A percentile compares a stretch with the other conserved stretches of the same genome.
These are phyloP conservation scores for Opisthograptis luteolata DNA, from an alignment of 2,888 invertebrate genomes.

Conservation along the genomic window DNA sequence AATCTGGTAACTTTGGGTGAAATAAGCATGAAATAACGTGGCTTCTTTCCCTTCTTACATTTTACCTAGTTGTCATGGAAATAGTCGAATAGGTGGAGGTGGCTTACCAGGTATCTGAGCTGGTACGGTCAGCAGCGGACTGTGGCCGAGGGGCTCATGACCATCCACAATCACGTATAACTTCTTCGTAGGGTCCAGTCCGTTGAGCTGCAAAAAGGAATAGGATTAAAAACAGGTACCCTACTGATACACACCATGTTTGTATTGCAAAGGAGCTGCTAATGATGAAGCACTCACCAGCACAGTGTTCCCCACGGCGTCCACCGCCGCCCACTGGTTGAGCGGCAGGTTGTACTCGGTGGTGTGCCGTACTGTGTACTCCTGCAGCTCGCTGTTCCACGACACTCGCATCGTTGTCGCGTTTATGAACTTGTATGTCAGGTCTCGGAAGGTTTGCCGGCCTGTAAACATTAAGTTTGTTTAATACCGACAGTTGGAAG, in stretches of 20 bases:
- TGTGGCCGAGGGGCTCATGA: slow-evolving; percentile 49
- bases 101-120: slow-evolving; percentile 48
- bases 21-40: too few species aligned
- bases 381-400: slow-evolving; percentile 55
- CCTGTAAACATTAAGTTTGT: too few species aligned
- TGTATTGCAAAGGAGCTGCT: too few species aligned
- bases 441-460: slow-evolving; percentile 52
- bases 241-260: too few species aligned
- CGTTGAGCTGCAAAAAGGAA: slow-evolving; percentile 35
- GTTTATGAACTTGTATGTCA: slow-evolving; percentile 59
- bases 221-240: too few species aligned
- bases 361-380: slow-evolving; percentile 80
- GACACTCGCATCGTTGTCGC: slow-evolving; percentile 52
- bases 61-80: too few species aligned
- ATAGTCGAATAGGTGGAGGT: not conserved
- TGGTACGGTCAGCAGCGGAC: slow-evolving; percentile 54
- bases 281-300: slow-evolving; percentile 59
- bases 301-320: slow-evolving; percentile 58
- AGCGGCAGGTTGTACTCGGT: slow-evolving; percentile 62
- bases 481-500: too few species aligned
- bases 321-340: slow-evolving; percentile 69
- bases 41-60: too few species aligned
- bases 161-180: slow-evolving; percentile 58
- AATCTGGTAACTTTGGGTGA: too few species aligned
- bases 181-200: slow-evolving; percentile 39